Percentiles rank a stretch among this genome's conserved stretches.
phyloP scores from a whole-genome alignment of 2,888 invertebrate genomes.

The Timema cristinae region DNA sequence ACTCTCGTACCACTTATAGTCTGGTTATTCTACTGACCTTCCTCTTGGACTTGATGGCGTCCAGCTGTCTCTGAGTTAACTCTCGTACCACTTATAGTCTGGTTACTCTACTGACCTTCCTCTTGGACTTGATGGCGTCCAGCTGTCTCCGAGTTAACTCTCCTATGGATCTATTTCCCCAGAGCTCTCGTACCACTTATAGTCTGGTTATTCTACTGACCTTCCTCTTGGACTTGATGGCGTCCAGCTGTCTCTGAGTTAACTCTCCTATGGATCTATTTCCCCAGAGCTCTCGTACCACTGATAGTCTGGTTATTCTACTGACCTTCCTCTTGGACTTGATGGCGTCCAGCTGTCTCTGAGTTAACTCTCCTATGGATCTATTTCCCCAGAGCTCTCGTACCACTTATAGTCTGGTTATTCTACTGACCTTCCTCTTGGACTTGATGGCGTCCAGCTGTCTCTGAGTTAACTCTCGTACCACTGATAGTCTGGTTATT shows the following conservation, averaged over 20 bases:
- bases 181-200: constrained; percentile 51
- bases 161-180: constrained; percentile 53
- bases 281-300: constrained; percentile 53
- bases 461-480: constrained; percentile 50
- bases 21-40: constrained; percentile 47
- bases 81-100: too few species aligned
- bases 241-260: constrained; percentile 48
- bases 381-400: constrained; percentile 52
- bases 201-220: too few species aligned
- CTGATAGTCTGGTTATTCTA: too few species aligned
- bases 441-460: constrained; percentile 49
- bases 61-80: constrained; percentile 48
- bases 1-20: too few species aligned
- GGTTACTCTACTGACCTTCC: constrained; percentile 47
- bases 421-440: constrained; percentile 49
- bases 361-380: constrained; percentile 51
- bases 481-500: too few species aligned
- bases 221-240: constrained; percentile 51
- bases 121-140: constrained; percentile 50
- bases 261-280: constrained; percentile 52
- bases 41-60: constrained; percentile 50
- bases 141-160: constrained; percentile 50
- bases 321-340: constrained; percentile 52
- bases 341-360: constrained; percentile 48
- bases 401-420: too few species aligned